Evolutionary conservation across 1,140 invertebrate genomes (phyloP).

Genomic region (Hydropsyche tenuis): DNA sequence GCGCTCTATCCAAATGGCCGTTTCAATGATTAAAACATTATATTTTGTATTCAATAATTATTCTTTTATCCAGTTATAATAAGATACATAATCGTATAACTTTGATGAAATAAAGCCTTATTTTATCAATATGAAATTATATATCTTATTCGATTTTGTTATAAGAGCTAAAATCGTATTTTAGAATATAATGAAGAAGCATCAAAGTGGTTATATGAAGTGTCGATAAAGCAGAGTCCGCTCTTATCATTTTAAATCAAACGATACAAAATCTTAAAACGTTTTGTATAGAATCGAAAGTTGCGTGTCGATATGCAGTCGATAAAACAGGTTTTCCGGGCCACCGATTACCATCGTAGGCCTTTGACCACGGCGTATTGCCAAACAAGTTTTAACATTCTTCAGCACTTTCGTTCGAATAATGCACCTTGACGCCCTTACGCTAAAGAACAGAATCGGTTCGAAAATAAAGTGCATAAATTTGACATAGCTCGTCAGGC

Average conservation of each 20-base stretch:
- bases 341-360: conserved; percentile 40
- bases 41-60: no score
- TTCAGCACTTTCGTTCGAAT: background rate
- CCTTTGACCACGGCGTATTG: conserved; percentile 44
- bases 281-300: background rate
- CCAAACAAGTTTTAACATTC: conserved; percentile 45
- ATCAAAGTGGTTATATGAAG: no score
- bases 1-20: background rate
- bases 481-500: conserved; percentile 14
- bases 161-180: no score
- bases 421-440: background rate
- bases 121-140: no score
- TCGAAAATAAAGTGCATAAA: background rate
- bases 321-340: conserved; percentile 47
- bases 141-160: no score
- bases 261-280: background rate
- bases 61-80: no score
- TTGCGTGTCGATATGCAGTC: conserved; percentile 7
- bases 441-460: background rate
- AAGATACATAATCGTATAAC: no score
- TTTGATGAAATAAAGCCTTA: no score
- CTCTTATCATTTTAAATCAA: background rate
- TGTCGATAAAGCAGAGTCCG: conserved; percentile 41
- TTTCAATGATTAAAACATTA: no score
- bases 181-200: no score